These are phyloP conservation scores for Tetanocera ferruginea DNA, from an alignment of 2,888 invertebrate genomes.

Conservation along the genomic window DNA sequence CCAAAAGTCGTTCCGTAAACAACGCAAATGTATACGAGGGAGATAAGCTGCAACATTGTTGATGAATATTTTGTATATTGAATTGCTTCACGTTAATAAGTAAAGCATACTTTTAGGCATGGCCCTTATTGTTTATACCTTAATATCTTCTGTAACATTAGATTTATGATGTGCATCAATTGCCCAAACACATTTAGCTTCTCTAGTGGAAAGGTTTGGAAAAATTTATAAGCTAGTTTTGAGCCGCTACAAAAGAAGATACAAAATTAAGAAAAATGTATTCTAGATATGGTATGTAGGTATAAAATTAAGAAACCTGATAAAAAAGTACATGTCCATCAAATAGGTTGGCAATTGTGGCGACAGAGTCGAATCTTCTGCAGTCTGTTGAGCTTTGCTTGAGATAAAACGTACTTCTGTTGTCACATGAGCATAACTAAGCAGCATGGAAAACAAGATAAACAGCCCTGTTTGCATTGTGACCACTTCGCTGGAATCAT, in stretches of 20 bases:
- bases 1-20: constrained; percentile 71
- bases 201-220: constrained; percentile 70
- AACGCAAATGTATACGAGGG: constrained; percentile 75
- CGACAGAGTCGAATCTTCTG: background rate
- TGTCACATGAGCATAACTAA: constrained; percentile 76
- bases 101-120: constrained; percentile 36
- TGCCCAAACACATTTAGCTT: constrained; percentile 70
- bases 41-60: constrained; percentile 70
- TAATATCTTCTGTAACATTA: constrained; percentile 73
- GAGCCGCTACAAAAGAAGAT: constrained; percentile 71
- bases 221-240: constrained; percentile 74
- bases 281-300: too few species aligned
- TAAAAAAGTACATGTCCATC: constrained; percentile 72
- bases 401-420: constrained; percentile 77
- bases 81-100: constrained; percentile 2
- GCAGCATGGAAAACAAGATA: constrained; percentile 76
- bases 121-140: constrained; percentile 69
- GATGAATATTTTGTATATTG: background rate
- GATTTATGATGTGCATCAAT: constrained; percentile 71
- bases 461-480: constrained; percentile 48
- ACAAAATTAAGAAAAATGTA: background rate
- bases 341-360: constrained; percentile 51
- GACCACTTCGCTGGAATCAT: constrained; percentile 32
- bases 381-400: constrained; percentile 50
- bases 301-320: constrained; percentile 70